Percentiles rank a stretch among this genome's conserved stretches.
phyloP scores from a whole-genome alignment of 2,888 invertebrate species.

The Tuberolachnus salignus region DNA sequence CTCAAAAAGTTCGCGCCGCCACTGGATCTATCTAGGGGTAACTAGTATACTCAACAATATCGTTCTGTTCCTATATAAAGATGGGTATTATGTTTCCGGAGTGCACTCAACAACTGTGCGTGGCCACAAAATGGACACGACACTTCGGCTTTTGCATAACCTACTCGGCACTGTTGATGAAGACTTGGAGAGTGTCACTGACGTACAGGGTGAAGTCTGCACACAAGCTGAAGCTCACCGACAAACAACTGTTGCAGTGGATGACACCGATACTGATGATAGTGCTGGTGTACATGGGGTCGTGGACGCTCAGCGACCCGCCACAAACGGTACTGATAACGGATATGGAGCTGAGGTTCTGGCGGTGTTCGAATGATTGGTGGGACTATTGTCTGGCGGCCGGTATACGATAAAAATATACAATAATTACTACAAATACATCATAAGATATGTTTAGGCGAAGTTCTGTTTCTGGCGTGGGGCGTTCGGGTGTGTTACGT shows the following conservation, averaged over 20 bases:
- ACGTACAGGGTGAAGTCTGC: constrained; percentile 93
- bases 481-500: constrained; percentile 85
- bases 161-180: constrained; percentile 89
- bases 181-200: constrained; percentile 92
- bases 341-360: constrained; percentile 82
- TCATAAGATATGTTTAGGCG: constrained; percentile 65
- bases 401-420: constrained; percentile 65
- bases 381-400: constrained; percentile 93
- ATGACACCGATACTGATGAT: constrained; percentile 90
- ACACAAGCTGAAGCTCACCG: constrained; percentile 89
- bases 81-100: constrained; percentile 92
- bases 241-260: constrained; percentile 90
- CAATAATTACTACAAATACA: too few species aligned
- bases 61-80: constrained; percentile 65
- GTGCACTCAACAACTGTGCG: constrained; percentile 81
- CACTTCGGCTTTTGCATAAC: constrained; percentile 93
- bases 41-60: too few species aligned
- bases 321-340: constrained; percentile 78
- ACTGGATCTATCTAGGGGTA: too few species aligned
- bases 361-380: constrained; percentile 89
- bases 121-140: constrained; percentile 89
- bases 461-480: constrained; percentile 80
- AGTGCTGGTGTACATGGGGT: constrained; percentile 84
- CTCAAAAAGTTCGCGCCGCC: too few species aligned
- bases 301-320: constrained; percentile 89